Evolutionary conservation across 1,140 invertebrate genomes (phyloP), one percentile per base, ranked within the genome.

Genomic region (Stegodyphus dumicola): DNA sequence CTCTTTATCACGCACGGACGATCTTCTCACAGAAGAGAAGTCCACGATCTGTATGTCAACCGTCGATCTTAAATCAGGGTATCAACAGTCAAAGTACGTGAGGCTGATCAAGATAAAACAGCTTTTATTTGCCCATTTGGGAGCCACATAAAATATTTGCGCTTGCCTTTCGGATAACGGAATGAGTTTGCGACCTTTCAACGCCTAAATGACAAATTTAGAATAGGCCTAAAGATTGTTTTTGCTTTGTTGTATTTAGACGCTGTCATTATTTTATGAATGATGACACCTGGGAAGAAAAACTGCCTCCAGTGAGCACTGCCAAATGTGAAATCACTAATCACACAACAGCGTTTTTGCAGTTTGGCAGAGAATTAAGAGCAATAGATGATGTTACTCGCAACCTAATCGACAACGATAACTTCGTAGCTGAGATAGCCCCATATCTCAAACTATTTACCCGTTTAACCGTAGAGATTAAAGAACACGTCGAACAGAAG

Each of bases 191-290:
- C 85, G 2, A 87, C 85, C 3, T 92, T 91, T 78, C 89, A 90
- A 9, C 75, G 91, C 7, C 53, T 90, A 0, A 89, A 91, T 5
- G 89, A 90, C 49, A 33, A 13, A 9, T 51, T 73, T 10, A 13
- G 33, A 11, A 49, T 6, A 11, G 70, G 70, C 15, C 15, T 60
- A 15, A 15, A 60, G 15, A 5, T 10, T 15, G 5, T 60, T 60
- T 15, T 60, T 10, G 1, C 56, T 15, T 60, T 60, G 5, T 15
- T 15, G 9, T 60, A 60, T 15, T 60, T 60, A 15, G 56, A 60
- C 56, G 5, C 1, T 60, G 5, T 60, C 9, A 60, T 60, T 60
- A 60, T 60, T 10, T 60, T 60, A 15, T 60, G 9, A 9, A 15
- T n/a, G n/a, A n/a, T n/a, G n/a, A n/a, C n/a, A n/a, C n/a, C n/a